Evolutionary conservation across 2,888 invertebrate species (phyloP).

Genomic region (Quadriops clusia): DNA sequence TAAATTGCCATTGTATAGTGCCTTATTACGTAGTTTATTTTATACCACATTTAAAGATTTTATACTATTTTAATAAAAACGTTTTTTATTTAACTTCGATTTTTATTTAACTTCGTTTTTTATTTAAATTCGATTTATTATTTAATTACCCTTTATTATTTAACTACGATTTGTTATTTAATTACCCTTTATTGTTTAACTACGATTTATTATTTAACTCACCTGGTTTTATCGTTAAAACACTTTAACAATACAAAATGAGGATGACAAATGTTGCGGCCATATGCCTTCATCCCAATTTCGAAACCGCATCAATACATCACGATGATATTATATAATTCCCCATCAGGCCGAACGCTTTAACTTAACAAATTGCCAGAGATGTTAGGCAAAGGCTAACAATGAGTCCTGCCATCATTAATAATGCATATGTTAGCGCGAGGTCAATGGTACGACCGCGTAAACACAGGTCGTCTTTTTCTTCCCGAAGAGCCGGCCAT

Average conservation of each 20-base stretch:
- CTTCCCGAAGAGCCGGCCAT: no score
- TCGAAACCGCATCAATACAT: conserved; percentile 1
- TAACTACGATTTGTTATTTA: not conserved
- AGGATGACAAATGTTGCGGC: no score
- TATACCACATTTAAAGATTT: conserved; percentile 30
- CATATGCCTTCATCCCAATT: no score
- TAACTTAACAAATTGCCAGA: conserved; percentile 19
- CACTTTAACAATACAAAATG: no score
- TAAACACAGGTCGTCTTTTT: no score
- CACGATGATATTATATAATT: no score
- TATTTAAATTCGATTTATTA: not conserved
- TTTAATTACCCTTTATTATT: conserved; percentile 1
- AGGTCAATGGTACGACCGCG: no score
- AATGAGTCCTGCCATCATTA: conserved; percentile 19
- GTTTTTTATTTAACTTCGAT: conserved; percentile 9
- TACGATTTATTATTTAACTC: not conserved
- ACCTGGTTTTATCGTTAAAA: no score
- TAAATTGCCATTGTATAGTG: conserved; percentile 36
- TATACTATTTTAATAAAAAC: conserved; percentile 33
- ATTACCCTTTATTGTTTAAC: not conserved
- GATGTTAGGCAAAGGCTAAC: conserved; percentile 17
- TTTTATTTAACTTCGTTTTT: conserved; percentile 2
- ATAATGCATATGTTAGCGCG: conserved; percentile 20
- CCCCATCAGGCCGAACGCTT: no score
- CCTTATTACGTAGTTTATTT: conserved; percentile 31